Evolutionary conservation across 1,140 invertebrate genomes (phyloP), one percentile per base, ranked within the genome.

Genomic region (Conus ventricosus): DNA sequence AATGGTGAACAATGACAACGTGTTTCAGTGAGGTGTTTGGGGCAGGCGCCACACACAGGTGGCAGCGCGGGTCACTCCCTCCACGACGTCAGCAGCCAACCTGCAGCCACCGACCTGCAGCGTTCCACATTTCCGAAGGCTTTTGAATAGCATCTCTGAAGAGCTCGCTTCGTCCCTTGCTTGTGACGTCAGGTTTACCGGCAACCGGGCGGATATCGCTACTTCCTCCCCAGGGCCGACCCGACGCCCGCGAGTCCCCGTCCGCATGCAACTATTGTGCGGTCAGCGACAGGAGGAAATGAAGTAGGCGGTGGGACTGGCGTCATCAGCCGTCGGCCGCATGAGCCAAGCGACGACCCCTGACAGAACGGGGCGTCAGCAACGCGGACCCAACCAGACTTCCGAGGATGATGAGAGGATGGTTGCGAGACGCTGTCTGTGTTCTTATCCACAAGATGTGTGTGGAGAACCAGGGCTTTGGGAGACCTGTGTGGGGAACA

Each of bases 1-100:
- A 63, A 63, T 11, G 60, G 17, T 63, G 60, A 60, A 83, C 27
- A 57, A 83, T 83, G 81, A 55, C 10, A 55, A 83, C 2, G 54
- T 83, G 81, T 17, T 25, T 83, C 23, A 55, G 53, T 60, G 81
- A n/a, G 81, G 6, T 83, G 81, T 57, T 25, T 83, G 81, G 81
- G 55, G 81, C 27, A 27, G 54, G 81, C 20, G 76, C 76, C 39
- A 57, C 5, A 20, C 39, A 57, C 5, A 20, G 51, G 15, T 51
- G 55, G 55, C 54, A 23, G 53, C 15, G 3, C 5, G 51, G 54
- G 10, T 25, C 15, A 83, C 54, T 53, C 51, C 11, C 20, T 10
- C 27, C 15, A 83, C 7, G 17, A 20, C 81, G 17, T 20, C 81
- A 27, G 13, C 81, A 27, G 13, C 10, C 53, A 5, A 8, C 20